Base-by-base conservation (phyloP, 2,797 vertebrate genomes). In the Rhynchonycteris naso region DNA sequence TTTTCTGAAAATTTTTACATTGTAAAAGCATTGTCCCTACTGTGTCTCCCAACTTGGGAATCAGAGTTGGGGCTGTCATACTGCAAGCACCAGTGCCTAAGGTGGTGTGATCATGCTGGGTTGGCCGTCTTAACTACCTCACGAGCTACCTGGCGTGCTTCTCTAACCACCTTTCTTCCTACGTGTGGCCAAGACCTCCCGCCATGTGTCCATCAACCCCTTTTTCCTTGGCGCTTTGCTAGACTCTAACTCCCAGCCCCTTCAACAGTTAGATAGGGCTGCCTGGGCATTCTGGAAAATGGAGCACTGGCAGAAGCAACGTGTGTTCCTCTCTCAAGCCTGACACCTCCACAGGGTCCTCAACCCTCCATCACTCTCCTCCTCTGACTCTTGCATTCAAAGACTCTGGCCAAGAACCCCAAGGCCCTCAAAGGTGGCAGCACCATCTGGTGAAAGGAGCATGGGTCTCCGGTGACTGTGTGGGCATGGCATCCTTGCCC, bases 121-220 rank as follows among this genome's bases (percentile, higher is more conserved):
- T 1, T 2, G 30, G 1, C 13, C 12, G 0, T 30, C 33, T n/a
- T 69, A 4, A 6, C 50, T 38, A 3, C 4, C 6, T n/a, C 50
- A 24, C 4, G 18, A 63, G 28, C 10, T 2, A 10, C 18, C 22
- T 9, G 12, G 47, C 1, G 0, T 9, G 7, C 4, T 65, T 65
- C 7, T 18, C 91, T 38, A 28, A 50, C 13, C 38, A 1, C 18
- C 28, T 33, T 6, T 1, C 33, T 58, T 61, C 50, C 21, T 52
- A 30, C 0, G 0, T 21, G 14, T 21, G 4, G 0, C 35, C 0
- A 0, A 38, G 10, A 47, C 1, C 28, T 43, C 43, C 63, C 0
- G 5, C 19, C 9, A 1, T 4, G 1, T 66, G 75, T 33, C 82
- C 33, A 18, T 63, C 28, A 26, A 16, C 2, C 4, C 76, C 24